phyloP scores from a whole-genome alignment of 2,113 vertebrate species.

The Python bivittatus region DNA sequence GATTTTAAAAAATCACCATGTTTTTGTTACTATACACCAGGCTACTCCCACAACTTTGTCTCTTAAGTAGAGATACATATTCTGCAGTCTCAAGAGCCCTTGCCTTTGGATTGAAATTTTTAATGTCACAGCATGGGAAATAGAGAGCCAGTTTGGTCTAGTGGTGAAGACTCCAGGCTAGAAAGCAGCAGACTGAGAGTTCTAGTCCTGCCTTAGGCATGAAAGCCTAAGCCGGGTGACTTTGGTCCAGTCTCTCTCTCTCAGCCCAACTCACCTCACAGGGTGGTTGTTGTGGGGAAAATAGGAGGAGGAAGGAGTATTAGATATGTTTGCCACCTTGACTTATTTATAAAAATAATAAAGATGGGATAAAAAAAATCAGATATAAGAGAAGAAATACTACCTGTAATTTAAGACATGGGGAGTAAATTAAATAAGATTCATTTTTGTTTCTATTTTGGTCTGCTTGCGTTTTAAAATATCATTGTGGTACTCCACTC shows the following conservation, averaged over 20 bases:
- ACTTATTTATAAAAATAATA: no score
- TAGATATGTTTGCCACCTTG: no score
- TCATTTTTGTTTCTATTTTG: background rate
- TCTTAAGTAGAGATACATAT: background rate
- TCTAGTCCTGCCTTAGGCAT: no score
- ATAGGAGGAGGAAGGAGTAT: no score
- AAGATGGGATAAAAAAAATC: no score
- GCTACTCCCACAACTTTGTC: background rate
- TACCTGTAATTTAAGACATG: background rate
- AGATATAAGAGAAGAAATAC: background rate
- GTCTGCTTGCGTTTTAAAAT: background rate
- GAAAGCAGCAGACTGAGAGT: no score
- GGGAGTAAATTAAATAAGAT: background rate
- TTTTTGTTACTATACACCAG: background rate
- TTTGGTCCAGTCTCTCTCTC: no score
- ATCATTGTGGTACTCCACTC: background rate
- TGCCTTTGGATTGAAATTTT: background rate
- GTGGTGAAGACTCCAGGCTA: no score
- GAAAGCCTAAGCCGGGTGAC: no score
- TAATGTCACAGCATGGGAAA: background rate
- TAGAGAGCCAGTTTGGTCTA: no score
- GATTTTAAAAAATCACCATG: background rate
- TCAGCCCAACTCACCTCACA: no score
- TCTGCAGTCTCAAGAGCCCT: background rate
- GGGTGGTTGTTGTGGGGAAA: no score